Conservation (phyloP, 2,797 vertebrate species). For the Distichodus sexfasciatus region DNA sequence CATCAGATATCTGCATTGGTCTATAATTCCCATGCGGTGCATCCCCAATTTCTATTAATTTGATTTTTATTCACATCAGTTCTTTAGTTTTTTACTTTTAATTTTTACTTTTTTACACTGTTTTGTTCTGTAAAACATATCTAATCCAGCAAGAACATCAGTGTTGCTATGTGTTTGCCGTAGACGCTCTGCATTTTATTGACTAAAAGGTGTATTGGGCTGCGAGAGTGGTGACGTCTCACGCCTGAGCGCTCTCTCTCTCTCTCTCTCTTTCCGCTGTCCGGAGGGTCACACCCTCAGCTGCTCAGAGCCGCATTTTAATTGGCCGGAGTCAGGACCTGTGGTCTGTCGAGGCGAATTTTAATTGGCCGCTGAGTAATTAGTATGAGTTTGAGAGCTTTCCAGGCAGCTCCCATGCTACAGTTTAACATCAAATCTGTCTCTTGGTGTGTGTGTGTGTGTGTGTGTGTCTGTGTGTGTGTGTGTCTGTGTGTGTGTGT, state of each 20-base stretch:
- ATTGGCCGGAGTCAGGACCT: slow-evolving; percentile 26
- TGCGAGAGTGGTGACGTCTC: too few relatives aligned
- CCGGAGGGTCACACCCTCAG: background rate
- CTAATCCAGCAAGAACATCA: too few relatives aligned
- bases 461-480: slow-evolving; percentile 7
- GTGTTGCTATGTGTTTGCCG: too few relatives aligned
- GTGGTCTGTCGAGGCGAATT: slow-evolving; percentile 3
- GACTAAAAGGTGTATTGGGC: background rate
- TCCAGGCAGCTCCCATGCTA: background rate
- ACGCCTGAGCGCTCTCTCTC: background rate
- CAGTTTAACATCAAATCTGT: slow-evolving; percentile 20
- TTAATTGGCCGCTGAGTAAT: slow-evolving; percentile 31
- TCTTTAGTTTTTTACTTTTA: too few relatives aligned
- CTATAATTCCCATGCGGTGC: too few relatives aligned
- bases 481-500: background rate
- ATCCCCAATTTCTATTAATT: too few relatives aligned
- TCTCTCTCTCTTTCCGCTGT: background rate
- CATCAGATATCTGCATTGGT: too few relatives aligned
- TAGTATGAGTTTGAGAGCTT: slow-evolving; percentile 10
- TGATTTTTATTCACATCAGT: too few relatives aligned
- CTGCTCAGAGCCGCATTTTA: slow-evolving; percentile 28
- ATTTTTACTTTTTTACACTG: too few relatives aligned
- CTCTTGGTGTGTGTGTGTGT: slow-evolving; percentile 6
- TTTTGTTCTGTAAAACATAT: too few relatives aligned
- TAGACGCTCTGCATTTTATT: background rate